A percentile compares a stretch with the other conserved stretches of the same genome.
These are phyloP conservation scores for Sylvicapra grimmia DNA, from an alignment of 2,113 vertebrate genomes.

Conservation along the genomic window DNA sequence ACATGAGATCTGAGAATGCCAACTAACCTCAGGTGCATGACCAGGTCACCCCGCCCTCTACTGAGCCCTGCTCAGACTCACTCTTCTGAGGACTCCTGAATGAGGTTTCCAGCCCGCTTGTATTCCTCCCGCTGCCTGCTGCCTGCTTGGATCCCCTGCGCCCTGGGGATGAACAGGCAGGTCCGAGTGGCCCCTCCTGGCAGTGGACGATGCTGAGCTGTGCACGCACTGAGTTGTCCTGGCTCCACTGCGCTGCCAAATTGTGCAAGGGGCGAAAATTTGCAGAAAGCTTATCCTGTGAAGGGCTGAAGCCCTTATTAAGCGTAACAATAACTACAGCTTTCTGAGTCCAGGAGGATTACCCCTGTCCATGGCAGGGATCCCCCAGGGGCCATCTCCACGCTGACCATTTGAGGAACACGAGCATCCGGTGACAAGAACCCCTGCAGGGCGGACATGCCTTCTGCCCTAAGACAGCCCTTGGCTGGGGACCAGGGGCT, in stretches of 20 bases:
- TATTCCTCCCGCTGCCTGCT: slow-evolving; percentile 78
- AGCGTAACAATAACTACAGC: slow-evolving; percentile 32
- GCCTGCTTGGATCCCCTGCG: slow-evolving; percentile 74
- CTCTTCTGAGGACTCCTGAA: slow-evolving; percentile 69
- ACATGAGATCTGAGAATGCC: slow-evolving; percentile 90
- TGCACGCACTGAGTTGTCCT: slow-evolving; percentile 29
- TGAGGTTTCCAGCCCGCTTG: slow-evolving; percentile 74
- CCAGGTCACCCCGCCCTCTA: slow-evolving; percentile 68
- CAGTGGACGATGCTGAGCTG: slow-evolving; percentile 42
- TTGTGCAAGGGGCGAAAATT: slow-evolving; percentile 59
- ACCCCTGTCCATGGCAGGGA: slow-evolving; percentile 26
- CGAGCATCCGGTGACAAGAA: neutral
- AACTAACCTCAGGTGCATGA: slow-evolving; percentile 91
- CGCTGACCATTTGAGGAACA: neutral
- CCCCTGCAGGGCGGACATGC: neutral
- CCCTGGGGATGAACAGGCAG: slow-evolving; percentile 33
- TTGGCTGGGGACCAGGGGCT: slow-evolving; percentile 17
- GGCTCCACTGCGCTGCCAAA: slow-evolving; percentile 35
- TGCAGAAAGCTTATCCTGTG: slow-evolving; percentile 48
- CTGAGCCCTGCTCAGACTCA: slow-evolving; percentile 70
- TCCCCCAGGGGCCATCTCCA: neutral
- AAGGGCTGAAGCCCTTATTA: slow-evolving; percentile 38
- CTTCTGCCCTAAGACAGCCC: slow-evolving; percentile 6
- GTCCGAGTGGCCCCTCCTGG: slow-evolving; percentile 27
- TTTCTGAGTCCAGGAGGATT: slow-evolving; percentile 60